A percentile compares a stretch with the other conserved stretches of the same genome.
These are phyloP conservation scores for Dione juno DNA, from an alignment of 2,888 invertebrate genomes.

Conservation along the genomic window DNA sequence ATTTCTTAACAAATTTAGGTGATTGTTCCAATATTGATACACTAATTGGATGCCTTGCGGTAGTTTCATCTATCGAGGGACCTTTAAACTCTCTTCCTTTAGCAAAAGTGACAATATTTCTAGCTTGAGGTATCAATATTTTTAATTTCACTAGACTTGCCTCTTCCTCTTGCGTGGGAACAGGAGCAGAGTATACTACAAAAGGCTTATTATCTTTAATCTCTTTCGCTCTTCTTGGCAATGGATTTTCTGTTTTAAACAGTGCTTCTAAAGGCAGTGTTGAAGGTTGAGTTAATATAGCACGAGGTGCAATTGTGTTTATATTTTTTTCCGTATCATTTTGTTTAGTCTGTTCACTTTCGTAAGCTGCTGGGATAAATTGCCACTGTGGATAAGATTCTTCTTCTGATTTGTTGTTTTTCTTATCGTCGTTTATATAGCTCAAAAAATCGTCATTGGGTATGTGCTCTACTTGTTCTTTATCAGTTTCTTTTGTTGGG, in stretches of 20 bases:
- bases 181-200: slow-evolving; percentile 75
- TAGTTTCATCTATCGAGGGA: slow-evolving; percentile 58
- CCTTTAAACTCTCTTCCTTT: slow-evolving; percentile 74
- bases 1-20: slow-evolving; percentile 49
- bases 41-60: slow-evolving; percentile 60
- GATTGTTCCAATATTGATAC: slow-evolving; percentile 53
- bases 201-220: slow-evolving; percentile 67
- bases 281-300: slow-evolving; percentile 81
- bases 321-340: slow-evolving; percentile 62
- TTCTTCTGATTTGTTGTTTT: slow-evolving; percentile 58
- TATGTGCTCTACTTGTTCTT: slow-evolving; percentile 59
- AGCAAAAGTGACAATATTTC: slow-evolving; percentile 68
- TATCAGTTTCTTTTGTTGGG: slow-evolving; percentile 49
- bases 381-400: slow-evolving; percentile 65
- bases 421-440: slow-evolving; percentile 72
- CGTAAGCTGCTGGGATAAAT: slow-evolving; percentile 79
- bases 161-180: slow-evolving; percentile 63
- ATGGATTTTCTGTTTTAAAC: slow-evolving; percentile 83
- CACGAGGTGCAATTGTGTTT: slow-evolving; percentile 71
- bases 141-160: slow-evolving; percentile 66
- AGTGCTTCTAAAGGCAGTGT: slow-evolving; percentile 87
- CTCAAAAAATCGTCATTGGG: slow-evolving; percentile 68
- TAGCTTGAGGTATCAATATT: slow-evolving; percentile 65
- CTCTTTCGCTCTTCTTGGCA: slow-evolving; percentile 59
- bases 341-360: slow-evolving; percentile 64